Conservation (phyloP, 2,113 vertebrate species). For the Chamaetylas fuelleborni region DNA sequence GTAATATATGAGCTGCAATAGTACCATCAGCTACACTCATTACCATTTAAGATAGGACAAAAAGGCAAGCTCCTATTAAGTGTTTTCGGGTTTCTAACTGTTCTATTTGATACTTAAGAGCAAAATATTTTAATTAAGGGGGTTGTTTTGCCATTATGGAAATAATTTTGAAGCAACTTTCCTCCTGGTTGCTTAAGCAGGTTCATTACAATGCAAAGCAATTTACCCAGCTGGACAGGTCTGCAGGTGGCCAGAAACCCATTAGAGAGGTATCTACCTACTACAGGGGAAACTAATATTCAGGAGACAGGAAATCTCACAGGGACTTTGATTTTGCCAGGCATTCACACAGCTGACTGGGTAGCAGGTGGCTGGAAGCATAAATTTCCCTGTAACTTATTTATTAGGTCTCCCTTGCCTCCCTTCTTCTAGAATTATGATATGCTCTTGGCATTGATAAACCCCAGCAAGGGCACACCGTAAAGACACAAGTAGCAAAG, state of each 20-base stretch:
- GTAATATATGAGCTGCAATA: background rate
- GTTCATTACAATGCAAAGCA: slow-evolving; percentile 53
- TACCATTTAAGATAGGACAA: background rate
- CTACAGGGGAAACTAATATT: slow-evolving; percentile 65
- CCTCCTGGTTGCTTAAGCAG: slow-evolving; percentile 27
- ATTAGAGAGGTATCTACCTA: slow-evolving; percentile 63
- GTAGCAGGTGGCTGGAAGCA: slow-evolving; percentile 69
- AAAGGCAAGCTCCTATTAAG: background rate
- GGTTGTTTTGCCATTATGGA: background rate
- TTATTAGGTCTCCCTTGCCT: slow-evolving; percentile 61
- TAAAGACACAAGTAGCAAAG: slow-evolving; percentile 37
- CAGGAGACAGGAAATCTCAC: slow-evolving; percentile 59
- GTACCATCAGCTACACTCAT: background rate
- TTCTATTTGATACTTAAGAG: slow-evolving; percentile 31
- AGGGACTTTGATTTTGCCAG: slow-evolving; percentile 63
- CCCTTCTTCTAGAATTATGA: slow-evolving; percentile 59
- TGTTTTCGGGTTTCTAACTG: background rate
- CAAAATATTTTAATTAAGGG: slow-evolving; percentile 41
- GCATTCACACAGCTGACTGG: slow-evolving; percentile 65
- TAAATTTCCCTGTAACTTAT: slow-evolving; percentile 69
- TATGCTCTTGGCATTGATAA: slow-evolving; percentile 43
- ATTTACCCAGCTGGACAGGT: slow-evolving; percentile 66
- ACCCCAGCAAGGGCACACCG: slow-evolving; percentile 39
- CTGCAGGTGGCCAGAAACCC: slow-evolving; percentile 64
- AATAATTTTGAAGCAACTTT: slow-evolving; percentile 37